A percentile compares a stretch with the other conserved stretches of the same genome.
These are phyloP conservation scores for Coptotermes formosanus DNA, from an alignment of 1,140 invertebrate genomes.

Conservation along the genomic window DNA sequence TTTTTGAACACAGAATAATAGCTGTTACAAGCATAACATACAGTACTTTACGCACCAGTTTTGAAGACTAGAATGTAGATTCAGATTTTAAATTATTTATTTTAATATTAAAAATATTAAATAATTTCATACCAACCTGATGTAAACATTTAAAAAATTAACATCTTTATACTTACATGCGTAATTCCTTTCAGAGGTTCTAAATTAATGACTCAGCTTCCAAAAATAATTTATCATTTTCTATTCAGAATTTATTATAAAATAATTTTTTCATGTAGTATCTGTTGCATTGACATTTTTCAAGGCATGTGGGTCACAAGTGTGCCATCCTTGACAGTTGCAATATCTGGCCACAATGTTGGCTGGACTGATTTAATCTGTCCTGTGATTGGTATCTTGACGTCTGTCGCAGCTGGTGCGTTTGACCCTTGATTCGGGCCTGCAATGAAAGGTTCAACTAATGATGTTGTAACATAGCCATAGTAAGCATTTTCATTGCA, in stretches of 20 bases:
- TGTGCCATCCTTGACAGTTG: neutral
- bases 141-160: neutral
- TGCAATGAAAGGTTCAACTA: constrained; percentile 11
- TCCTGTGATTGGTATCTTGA: constrained; percentile 29
- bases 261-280: neutral
- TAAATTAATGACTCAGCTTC: neutral
- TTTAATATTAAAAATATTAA: no score
- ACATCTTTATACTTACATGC: neutral
- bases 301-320: neutral
- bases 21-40: no score
- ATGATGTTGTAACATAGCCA: neutral
- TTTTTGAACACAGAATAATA: no score
- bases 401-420: neutral
- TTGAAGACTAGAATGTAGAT: no score
- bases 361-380: constrained; percentile 32
- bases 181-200: neutral
- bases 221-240: constrained; percentile 9
- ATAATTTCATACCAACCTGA: neutral
- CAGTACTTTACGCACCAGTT: no score
- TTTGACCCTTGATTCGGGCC: neutral
- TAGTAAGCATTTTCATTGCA: neutral
- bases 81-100: no score
- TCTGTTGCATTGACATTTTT: neutral
- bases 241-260: neutral
- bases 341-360: constrained; percentile 17